These are phyloP conservation scores for Tinea trinotella DNA, from an alignment of 2,888 invertebrate genomes.

Conservation along the genomic window DNA sequence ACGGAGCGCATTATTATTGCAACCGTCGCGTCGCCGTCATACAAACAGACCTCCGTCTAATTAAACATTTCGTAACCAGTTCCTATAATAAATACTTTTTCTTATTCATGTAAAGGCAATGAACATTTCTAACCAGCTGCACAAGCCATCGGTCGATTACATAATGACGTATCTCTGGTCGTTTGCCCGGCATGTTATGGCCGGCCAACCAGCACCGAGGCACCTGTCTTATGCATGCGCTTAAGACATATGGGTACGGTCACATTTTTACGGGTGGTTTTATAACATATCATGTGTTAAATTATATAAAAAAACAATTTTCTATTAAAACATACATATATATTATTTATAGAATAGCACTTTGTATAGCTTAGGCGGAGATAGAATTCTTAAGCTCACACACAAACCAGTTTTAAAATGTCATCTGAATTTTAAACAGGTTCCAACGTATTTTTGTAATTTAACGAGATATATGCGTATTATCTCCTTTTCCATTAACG, in stretches of 20 bases:
- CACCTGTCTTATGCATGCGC: slow-evolving; percentile 3
- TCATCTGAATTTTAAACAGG: slow-evolving; percentile 2
- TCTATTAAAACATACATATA: not conserved
- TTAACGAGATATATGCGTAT: not conserved
- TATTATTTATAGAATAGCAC: not conserved
- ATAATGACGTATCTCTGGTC: slow-evolving; percentile 6
- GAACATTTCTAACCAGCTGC: slow-evolving; percentile 3
- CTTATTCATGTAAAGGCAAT: not conserved
- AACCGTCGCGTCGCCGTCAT: not conserved
- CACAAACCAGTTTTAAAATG: not conserved
- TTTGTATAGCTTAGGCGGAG: not conserved
- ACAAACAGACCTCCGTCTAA: not conserved
- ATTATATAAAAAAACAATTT: not conserved
- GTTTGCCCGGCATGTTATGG: not conserved
- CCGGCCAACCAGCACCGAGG: not conserved
- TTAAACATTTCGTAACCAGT: slow-evolving; percentile 10
- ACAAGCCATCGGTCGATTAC: not conserved
- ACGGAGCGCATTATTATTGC: not conserved
- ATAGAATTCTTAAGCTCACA: slow-evolving; percentile 2
- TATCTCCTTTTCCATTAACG: slow-evolving; percentile 3
- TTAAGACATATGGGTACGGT: no score
- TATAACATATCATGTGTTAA: slow-evolving; percentile 5
- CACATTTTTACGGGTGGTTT: slow-evolving; percentile 5
- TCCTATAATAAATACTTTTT: not conserved
- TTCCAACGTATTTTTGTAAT: not conserved